Evolutionary conservation across 2,797 vertebrate genomes (phyloP), one percentile per base, ranked within the genome.

Genomic region (Glyptemys insculpta): DNA sequence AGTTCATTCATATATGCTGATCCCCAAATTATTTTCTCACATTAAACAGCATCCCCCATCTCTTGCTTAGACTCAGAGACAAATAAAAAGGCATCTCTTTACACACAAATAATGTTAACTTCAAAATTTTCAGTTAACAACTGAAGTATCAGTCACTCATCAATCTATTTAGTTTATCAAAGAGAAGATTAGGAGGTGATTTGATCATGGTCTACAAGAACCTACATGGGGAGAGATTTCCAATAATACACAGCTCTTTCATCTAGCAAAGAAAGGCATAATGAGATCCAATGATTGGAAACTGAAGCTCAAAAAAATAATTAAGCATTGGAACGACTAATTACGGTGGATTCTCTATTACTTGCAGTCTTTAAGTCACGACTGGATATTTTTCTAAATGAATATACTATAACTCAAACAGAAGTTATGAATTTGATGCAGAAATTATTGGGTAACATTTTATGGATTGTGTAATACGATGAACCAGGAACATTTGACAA

Each of bases 341-440:
- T 76, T 1, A 52, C 5, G 14, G 41, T 2, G 27, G 44, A 84
- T 90, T 90, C 80, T 79, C 93, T 76, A 89, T 10, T 19, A 44
- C 82, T 65, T 18, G 34, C 19, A 86, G 65, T 1, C 53, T 85
- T 65, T 52, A 59, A 88, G 56, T 25, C 57, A 87, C 93, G 68
- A 19, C 52, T 72, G 41, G 12, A 47, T 49, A 44, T 49, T 47
- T 78, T 78, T 78, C 41, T 78, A 29, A 49, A 79, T 72, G 83
- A 27, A 21, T 4, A 8, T 1, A 54, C 53, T 82, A 50, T 62
- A 87, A 31, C 54, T 74, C 87, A 54, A 31, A 85, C 4, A 21
- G 87, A 79, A 94, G 87, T 87, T 52, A 62, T 12, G 41, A 91
- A 81, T 80, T 82, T 74, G 87, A 76, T 49, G 86, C 84, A 84